Percentiles rank a stretch among this genome's conserved stretches.
These are phyloP conservation scores for Lepidurus couesii DNA, from an alignment of 1,140 invertebrate species.

Conservation along the genomic window DNA sequence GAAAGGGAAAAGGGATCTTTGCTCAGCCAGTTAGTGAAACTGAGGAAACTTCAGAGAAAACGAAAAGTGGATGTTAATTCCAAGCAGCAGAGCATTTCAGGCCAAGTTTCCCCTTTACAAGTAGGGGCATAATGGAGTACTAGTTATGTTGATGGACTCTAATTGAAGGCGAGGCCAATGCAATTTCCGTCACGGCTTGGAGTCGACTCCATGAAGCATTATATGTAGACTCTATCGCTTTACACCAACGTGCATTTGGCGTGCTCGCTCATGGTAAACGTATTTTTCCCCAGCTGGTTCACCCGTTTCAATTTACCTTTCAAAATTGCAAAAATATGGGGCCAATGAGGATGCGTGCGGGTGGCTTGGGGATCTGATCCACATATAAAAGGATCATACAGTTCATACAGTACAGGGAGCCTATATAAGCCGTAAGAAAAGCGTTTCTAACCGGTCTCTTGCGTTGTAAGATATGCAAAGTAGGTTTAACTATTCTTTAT, in stretches of 20 bases:
- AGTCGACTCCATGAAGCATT: conserved; percentile 1
- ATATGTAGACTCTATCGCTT: not conserved
- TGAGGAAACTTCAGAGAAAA: conserved; percentile 15
- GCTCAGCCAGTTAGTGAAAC: not conserved
- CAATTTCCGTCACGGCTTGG: not conserved
- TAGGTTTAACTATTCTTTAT: no score
- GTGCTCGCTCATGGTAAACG: no score
- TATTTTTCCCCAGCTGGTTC: no score
- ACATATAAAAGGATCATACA: no score
- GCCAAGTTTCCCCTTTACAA: not conserved
- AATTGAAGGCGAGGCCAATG: not conserved
- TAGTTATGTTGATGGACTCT: conserved; percentile 13
- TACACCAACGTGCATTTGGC: not conserved
- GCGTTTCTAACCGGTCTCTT: no score
- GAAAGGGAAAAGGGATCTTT: conserved; percentile 6
- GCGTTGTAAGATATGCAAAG: no score
- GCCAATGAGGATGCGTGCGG: no score
- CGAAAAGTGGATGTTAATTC: conserved; percentile 20
- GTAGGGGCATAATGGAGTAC: not conserved
- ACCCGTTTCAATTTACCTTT: no score
- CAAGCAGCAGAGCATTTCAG: conserved; percentile 6
- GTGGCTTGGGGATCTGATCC: no score
- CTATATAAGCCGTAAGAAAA: no score
- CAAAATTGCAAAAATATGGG: no score
- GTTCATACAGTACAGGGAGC: no score